phyloP scores from a whole-genome alignment of 2,113 vertebrate genomes.

The Dipodomys merriami region DNA sequence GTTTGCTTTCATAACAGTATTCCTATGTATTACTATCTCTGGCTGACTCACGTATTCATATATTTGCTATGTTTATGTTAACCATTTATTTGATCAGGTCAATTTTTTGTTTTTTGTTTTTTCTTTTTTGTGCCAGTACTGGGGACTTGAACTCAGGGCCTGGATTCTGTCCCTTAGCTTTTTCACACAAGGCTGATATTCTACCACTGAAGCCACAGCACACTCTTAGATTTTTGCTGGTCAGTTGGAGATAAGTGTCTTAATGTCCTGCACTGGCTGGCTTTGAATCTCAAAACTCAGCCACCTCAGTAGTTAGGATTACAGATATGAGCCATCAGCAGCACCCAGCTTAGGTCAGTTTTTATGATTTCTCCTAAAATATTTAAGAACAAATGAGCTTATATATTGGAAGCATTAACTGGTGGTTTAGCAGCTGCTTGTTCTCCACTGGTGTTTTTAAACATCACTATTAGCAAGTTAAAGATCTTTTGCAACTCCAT shows the following conservation, averaged over 20 bases:
- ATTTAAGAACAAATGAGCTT: slow-evolving; percentile 13
- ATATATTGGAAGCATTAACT: background rate
- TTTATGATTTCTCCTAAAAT: background rate
- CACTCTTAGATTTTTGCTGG: no score
- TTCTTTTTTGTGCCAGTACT: no score
- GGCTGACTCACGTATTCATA: background rate
- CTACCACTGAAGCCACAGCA: no score
- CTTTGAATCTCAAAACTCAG: no score
- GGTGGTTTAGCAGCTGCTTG: background rate
- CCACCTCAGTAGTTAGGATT: no score
- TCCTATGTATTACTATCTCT: background rate
- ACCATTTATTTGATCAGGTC: background rate
- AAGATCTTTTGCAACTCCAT: slow-evolving; percentile 13
- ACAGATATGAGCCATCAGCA: no score
- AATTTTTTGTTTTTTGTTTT: background rate
- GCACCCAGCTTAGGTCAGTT: background rate
- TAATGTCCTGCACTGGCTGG: no score
- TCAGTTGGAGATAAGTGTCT: no score
- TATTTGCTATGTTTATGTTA: background rate
- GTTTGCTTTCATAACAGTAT: background rate
- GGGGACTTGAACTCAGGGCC: no score
- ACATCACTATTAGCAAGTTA: background rate
- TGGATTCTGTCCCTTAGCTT: no score
- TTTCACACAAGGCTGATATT: no score
- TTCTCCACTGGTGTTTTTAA: background rate